Base-by-base conservation (phyloP, 2,888 invertebrate genomes). In the Leucophenga montana region DNA sequence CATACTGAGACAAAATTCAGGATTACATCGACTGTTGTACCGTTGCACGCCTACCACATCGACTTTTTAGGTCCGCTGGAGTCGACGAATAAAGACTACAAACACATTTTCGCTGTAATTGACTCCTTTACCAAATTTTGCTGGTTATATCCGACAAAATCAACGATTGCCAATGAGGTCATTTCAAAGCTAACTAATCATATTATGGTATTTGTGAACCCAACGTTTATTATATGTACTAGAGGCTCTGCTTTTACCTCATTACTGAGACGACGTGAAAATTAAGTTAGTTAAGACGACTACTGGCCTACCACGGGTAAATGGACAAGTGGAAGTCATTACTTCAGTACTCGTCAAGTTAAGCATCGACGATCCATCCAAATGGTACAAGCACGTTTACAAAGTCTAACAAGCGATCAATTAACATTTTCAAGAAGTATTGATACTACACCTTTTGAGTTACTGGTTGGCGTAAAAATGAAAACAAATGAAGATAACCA, bases 51-150 rank as follows among this genome's bases (percentile, higher is more conserved):
- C 27, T 27, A 27, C 27, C 64, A 82, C 31, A 66, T 80, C 4
- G 88, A 88, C 59, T 88, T 87, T 62, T 54, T 89, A 0, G 87
- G 86, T 9, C 86, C 86, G 0, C 46, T 86, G 14, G 74, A 80
- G 0, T 76, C 78, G 3, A 87, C 86, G 0, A 71, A 66, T 13
- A 76, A 75, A 53, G 61, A 73, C 1, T 78, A 77, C 18, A 75
- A 1, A 27, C 75, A 78, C 22, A 83, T 89, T 0, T 77, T 88
- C 0, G 84, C 84, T 0, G 74, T 87, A 0, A 71, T 87, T 0
- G 87, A 88, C 72, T 80, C 73, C 0, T 88, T 86, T 56, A 85
- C 85, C 0, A 88, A 88, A 66, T 87, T 87, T 77, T 78, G 76
- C 0, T 88, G 88, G 85, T 14, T 87, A 0, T 87, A 80, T 66